Conservation (phyloP, 1,140 invertebrate genomes). For the Zaprionus inermis region DNA sequence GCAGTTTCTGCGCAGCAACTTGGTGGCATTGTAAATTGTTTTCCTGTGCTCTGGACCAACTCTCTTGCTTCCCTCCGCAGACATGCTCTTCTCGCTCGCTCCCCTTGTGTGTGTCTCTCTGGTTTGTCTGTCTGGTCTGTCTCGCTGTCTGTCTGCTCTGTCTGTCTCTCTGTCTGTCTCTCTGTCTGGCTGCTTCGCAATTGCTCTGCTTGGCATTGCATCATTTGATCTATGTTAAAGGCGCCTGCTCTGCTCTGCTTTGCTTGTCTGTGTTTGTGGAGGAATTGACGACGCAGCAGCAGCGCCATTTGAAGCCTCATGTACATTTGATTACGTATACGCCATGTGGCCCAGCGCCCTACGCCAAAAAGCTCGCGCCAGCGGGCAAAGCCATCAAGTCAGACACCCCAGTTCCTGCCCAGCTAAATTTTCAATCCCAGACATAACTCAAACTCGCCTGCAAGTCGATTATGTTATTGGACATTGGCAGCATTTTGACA, state of each 20-base stretch:
- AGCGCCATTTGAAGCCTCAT: conserved; percentile 29
- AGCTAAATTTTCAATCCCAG: conserved; percentile 7
- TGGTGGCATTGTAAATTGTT: conserved; percentile 79
- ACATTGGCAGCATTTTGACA: conserved; percentile 58
- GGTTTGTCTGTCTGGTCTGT: conserved; percentile 17
- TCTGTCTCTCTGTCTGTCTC: conserved; percentile 7
- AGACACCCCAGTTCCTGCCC: conserved; percentile 8
- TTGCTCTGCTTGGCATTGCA: background rate
- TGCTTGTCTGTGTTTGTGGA: conserved; percentile 25
- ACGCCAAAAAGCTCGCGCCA: conserved; percentile 36
- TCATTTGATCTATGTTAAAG: conserved; percentile 41
- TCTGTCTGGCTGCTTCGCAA: background rate
- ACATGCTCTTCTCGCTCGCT: background rate
- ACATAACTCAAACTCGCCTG: conserved; percentile 14
- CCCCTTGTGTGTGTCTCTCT: background rate
- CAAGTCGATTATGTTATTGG: conserved; percentile 54
- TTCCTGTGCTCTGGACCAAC: conserved; percentile 54
- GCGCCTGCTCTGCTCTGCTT: conserved; percentile 3
- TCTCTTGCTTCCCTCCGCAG: background rate
- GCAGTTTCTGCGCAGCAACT: conserved; percentile 49
- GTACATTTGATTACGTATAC: conserved; percentile 62
- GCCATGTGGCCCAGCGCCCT: conserved; percentile 26
- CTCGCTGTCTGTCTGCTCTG: background rate
- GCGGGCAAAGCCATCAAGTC: conserved; percentile 43
- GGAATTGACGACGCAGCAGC: no score